Conservation (phyloP, 2,797 vertebrate genomes). For the Siniperca obscura region DNA sequence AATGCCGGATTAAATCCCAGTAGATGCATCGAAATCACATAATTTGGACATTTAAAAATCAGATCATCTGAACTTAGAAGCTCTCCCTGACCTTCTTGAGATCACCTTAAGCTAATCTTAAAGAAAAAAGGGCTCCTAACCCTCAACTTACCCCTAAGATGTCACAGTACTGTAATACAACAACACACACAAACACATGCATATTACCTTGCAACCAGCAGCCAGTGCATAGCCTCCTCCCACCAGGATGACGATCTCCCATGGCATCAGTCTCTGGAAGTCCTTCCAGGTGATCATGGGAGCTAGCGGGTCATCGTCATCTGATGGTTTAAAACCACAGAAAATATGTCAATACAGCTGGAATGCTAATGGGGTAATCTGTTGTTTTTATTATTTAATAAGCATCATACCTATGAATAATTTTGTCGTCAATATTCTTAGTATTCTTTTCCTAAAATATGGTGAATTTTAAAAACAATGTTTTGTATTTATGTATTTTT, state of each 20-base stretch:
- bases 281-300: constrained; percentile 99
- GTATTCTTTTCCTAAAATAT: neutral
- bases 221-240: constrained; percentile 97
- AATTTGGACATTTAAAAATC: neutral
- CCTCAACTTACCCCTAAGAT: neutral
- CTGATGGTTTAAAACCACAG: constrained; percentile 60
- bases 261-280: constrained; percentile 98
- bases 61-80: neutral
- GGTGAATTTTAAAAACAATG: neutral
- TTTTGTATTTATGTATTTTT: neutral
- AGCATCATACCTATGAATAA: neutral
- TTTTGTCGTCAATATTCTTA: neutral
- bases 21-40: neutral
- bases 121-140: neutral
- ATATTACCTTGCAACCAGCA: constrained; percentile 94
- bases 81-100: neutral
- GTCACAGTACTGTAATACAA: neutral
- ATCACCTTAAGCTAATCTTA: neutral
- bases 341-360: neutral
- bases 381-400: neutral
- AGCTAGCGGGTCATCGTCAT: constrained; percentile 78
- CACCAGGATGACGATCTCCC: constrained; percentile 98
- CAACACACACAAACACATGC: neutral
- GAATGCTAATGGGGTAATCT: neutral
- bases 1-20: neutral